Conservation (phyloP, 64 coral and sea anemone genomes). For the Porites lutea region DNA sequence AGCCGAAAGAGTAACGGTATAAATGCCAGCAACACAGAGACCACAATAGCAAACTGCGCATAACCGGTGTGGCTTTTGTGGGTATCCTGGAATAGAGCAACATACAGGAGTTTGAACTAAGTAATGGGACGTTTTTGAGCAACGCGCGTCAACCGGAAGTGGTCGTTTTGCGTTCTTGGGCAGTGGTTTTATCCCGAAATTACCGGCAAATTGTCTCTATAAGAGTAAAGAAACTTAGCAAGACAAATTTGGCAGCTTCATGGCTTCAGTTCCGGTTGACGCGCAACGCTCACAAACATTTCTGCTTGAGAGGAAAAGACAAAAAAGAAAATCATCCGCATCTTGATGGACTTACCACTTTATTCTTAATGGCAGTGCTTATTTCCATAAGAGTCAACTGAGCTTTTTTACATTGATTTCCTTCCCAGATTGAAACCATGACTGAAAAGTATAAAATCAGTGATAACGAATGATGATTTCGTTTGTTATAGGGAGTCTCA, state of each 20-base stretch:
- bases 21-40: constrained; percentile 76
- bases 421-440: constrained; percentile 98
- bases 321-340: no score
- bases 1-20: constrained; percentile 89
- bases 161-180: no score
- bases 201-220: no score
- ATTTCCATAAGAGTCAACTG: constrained; percentile 92
- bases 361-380: constrained; percentile 87
- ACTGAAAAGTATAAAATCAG: constrained; percentile 45
- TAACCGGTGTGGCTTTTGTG: constrained; percentile 92
- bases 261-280: no score
- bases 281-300: no score
- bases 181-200: no score
- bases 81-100: constrained; percentile 50
- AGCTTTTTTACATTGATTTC: constrained; percentile 90
- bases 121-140: no score
- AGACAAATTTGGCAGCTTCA: no score
- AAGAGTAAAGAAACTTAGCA: no score
- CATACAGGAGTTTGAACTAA: neutral
- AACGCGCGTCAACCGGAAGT: no score
- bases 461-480: neutral
- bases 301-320: no score
- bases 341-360: constrained; percentile 75
- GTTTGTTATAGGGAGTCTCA: no score
- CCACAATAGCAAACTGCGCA: constrained; percentile 81